Base-by-base conservation (phyloP, 1,140 invertebrate species). In the Belonocnema kinseyi region DNA sequence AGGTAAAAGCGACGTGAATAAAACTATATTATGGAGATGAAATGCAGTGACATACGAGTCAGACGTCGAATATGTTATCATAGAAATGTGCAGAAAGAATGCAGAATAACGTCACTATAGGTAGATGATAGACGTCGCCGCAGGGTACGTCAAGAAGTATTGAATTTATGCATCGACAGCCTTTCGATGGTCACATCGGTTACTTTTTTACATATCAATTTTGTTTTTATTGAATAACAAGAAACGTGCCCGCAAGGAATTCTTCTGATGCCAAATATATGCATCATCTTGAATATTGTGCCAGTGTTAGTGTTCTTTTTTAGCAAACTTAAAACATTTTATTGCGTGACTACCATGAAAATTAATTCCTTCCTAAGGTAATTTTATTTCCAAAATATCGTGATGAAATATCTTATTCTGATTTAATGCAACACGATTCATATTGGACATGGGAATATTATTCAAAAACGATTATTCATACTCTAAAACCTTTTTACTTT, bases 101-200 rank as follows among this genome's bases (percentile, higher is more conserved):
- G 61, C 14, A 40, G 26, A 66, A 40, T 66, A 66, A 33, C 58
- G 58, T 66, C 21, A 66, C 58, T 58, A 66, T 66, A 66, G 58
- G 58, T 66, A 66, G 58, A 66, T 66, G 58, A 66, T 66, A 66
- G 61, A 66, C 61, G 61, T 40, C 61, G 61, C 61, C 61, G 61
- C 61, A 66, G 61, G 61, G 26, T 66, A 66, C 61, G 61, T 66
- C 61, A 66, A 66, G 61, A 33, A 66, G 61, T 66, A 66, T 66
- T 33, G 61, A 66, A 66, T 66, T 66, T 66, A 66, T 66, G 61
- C 61, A 66, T 40, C 61, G 61, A 66, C 61, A 66, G 61, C 61
- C 21, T 66, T 33, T 40, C 33, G 13, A 19, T 66, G 61, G 61
- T 66, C 33, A 66, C 61, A 61, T 61, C 26, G 21, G 58, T 61